Evolutionary conservation across 1,140 invertebrate species (phyloP), one percentile per base, ranked within the genome.

Genomic region (Drosophila mojavensis): DNA sequence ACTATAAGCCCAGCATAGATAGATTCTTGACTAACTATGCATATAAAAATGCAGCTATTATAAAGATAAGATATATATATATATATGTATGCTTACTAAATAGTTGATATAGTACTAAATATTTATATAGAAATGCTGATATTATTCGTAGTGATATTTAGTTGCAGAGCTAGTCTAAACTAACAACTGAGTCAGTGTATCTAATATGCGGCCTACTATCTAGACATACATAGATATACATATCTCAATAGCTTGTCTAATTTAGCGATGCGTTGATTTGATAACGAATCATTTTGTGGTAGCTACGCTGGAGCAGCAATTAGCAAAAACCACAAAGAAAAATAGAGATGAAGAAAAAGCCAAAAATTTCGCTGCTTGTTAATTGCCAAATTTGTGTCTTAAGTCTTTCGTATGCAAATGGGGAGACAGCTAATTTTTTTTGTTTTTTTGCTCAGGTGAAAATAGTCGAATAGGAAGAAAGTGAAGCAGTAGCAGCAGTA

Each of bases 341-440:
- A 11, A 39, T 3, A 3, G 11, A 39, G 36, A 33, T 33, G 33
- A 39, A 11, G 36, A 39, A 39, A 39, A 11, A 11, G 36, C 10
- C 36, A 39, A 71, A 80, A 76, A 79, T 88, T 88, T 86, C 76
- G 79, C 72, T 76, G 72, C 68, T 43, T 74, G 73, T 74, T 88
- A 88, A 88, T 88, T 88, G 83, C 80, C 77, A 74, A 89, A 59
- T 83, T 83, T 78, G 70, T 81, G 70, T 59, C 64, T 73, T 73
- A 55, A 85, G 81, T 84, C 64, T 82, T 86, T 79, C 50, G 68
- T 88, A 88, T 86, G 83, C 83, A 86, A 86, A 86, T 85, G 60
- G 70, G 69, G 20, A 50, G 53, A 61, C 67, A 70, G 84, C 36
- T 36, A 36, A 36, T 36, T 36, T 36, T 24, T 24, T 1, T 24